A percentile compares a stretch with the other conserved stretches of the same genome.
Evolutionary conservation across 2,797 vertebrate genomes (phyloP).

Genomic region (Tokudaia tokunoshimensis): DNA sequence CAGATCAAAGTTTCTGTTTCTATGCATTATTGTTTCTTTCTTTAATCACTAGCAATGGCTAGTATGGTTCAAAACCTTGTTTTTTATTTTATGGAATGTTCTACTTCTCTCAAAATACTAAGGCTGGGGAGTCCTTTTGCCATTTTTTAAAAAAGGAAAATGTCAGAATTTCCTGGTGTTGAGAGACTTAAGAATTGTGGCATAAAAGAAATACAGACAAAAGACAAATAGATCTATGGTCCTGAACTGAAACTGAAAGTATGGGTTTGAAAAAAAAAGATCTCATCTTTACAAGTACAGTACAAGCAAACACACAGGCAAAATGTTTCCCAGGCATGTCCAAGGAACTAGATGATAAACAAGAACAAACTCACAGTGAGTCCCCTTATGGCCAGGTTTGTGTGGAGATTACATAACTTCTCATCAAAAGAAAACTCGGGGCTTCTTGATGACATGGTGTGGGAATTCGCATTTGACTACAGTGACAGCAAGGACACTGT

Average conservation of each 20-base stretch:
- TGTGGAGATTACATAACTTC: neutral
- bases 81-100: constrained; percentile 52
- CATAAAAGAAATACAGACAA: constrained; percentile 32
- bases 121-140: neutral
- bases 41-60: constrained; percentile 56
- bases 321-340: neutral
- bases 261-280: constrained; percentile 23
- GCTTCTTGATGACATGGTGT: neutral
- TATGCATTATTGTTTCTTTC: neutral
- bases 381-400: neutral
- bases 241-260: constrained; percentile 4
- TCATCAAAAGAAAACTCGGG: neutral
- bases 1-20: constrained; percentile 60
- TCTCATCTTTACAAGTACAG: neutral
- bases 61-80: constrained; percentile 20
- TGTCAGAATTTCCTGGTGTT: constrained; percentile 21
- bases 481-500: neutral
- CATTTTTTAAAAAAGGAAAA: constrained; percentile 14
- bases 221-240: neutral
- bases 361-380: neutral
- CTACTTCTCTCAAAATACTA: constrained; percentile 63
- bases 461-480: neutral
- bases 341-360: neutral
- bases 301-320: neutral
- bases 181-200: neutral